Base-by-base conservation (phyloP, 2,888 invertebrate genomes). In the Agriopis marginaria region DNA sequence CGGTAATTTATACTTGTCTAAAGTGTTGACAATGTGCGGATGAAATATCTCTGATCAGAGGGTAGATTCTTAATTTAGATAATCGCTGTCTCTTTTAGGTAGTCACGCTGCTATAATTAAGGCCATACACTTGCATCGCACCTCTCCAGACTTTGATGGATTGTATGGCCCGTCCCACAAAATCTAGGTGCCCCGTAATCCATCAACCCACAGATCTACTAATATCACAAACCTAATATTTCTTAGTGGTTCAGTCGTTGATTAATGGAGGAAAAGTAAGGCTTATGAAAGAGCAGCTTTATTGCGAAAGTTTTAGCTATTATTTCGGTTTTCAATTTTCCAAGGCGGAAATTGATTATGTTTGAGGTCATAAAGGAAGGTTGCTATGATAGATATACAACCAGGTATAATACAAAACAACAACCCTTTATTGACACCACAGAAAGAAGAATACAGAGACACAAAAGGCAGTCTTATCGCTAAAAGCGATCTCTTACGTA, bases 151-250 rank as follows among this genome's bases (percentile, higher is more conserved):
- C 40, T 61, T 51, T 74, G 72, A 74, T 74, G 54, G 66, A 74
- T 72, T 61, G 45, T 55, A 17, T 32, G 45, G 54, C 58, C 62
- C 59, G 47, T 66, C 70, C 62, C 70, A 55, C 59, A 32, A 69
- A 74, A 74, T 72, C 72, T 70, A 68, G 68, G 65, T 65, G 55
- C 63, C 59, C 55, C 50, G 62, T 60, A 63, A 74, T 74, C 70
- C 60, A 74, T 74, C 74, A 71, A 65, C 71, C 54, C 45, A 58
- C 44, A 64, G 61, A 67, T 62, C 58, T 64, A 64, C 56, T 61
- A 65, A 71, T 62, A 69, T 65, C 17, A 61, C 62, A 61, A 55
- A 65, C 61, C 61, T 56, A 65, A 69, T 65, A 65, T 65, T 68
- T 56, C 66, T 55, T 64, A 61, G 60, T 59, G 14, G 60, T 56